Evolutionary conservation across 2,113 vertebrate genomes (phyloP).

Genomic region (Gallinago media): DNA sequence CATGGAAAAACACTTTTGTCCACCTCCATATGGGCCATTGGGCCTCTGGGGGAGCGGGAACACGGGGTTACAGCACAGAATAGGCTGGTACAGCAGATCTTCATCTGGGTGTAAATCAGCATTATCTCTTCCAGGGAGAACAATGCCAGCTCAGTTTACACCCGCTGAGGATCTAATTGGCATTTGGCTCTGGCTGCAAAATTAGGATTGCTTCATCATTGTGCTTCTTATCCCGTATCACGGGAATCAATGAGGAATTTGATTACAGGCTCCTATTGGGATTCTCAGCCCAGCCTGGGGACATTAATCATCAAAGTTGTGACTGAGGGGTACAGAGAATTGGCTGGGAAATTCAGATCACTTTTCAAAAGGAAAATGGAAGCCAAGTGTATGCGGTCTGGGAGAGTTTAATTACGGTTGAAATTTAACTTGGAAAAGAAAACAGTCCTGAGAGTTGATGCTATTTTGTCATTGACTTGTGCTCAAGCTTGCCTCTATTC

Average conservation of each 20-base stretch:
- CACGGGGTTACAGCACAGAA: background rate
- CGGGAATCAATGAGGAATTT: conserved; percentile 45
- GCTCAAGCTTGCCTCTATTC: background rate
- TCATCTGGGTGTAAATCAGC: conserved; percentile 7
- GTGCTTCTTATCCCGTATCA: conserved; percentile 45
- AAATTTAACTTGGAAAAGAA: conserved; percentile 56
- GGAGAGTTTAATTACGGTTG: conserved; percentile 24
- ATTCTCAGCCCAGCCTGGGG: conserved; percentile 18
- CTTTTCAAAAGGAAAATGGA: conserved; percentile 49
- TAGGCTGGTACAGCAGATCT: background rate
- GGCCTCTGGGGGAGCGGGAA: background rate
- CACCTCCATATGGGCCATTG: background rate
- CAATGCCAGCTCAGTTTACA: conserved; percentile 41
- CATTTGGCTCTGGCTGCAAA: conserved; percentile 50
- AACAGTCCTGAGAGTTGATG: background rate
- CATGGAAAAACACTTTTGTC: background rate
- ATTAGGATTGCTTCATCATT: conserved; percentile 50
- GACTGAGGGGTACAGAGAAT: conserved; percentile 33
- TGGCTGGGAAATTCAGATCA: conserved; percentile 42
- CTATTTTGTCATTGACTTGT: background rate
- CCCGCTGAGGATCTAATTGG: conserved; percentile 47
- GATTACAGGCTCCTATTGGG: conserved; percentile 48
- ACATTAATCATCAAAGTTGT: conserved; percentile 26
- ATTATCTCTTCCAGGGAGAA: conserved; percentile 25
- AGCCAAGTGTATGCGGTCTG: conserved; percentile 10